phyloP scores from a whole-genome alignment of 2,888 invertebrate species.

The Hartigia nigra region DNA sequence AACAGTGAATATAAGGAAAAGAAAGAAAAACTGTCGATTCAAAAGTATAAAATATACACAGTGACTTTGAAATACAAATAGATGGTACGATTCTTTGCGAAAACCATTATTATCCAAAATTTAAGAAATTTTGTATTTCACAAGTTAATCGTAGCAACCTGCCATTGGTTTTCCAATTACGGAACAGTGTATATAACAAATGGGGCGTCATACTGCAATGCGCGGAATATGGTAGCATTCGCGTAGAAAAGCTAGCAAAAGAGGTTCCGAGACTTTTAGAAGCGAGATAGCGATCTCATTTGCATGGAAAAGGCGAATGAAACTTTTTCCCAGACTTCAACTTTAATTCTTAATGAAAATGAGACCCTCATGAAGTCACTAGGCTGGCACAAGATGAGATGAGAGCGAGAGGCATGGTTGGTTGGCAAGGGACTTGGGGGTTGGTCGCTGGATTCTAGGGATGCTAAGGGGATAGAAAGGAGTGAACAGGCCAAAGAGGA shows the following conservation, averaged over 20 bases:
- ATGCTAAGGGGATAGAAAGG: conserved; percentile 29
- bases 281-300: conserved; percentile 28
- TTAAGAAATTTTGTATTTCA: background rate
- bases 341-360: conserved; percentile 63
- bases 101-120: background rate
- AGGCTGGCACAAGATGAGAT: conserved; percentile 53
- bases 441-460: conserved; percentile 31
- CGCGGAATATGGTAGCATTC: background rate
- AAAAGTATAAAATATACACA: background rate
- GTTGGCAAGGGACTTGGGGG: conserved; percentile 25
- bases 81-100: background rate
- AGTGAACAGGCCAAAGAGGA: background rate
- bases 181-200: background rate
- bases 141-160: background rate
- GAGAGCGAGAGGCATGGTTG: conserved; percentile 30
- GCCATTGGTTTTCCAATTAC: background rate
- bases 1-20: background rate
- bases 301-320: conserved; percentile 54
- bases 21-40: background rate
- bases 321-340: conserved; percentile 52
- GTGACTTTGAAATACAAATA: background rate
- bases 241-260: background rate
- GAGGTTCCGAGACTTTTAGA: background rate
- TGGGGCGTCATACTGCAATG: background rate
- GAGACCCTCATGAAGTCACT: conserved; percentile 58